A percentile compares a stretch with the other conserved stretches of the same genome.
phyloP scores from a whole-genome alignment of 2,113 vertebrate genomes.

The Odontesthes bonariensis region DNA sequence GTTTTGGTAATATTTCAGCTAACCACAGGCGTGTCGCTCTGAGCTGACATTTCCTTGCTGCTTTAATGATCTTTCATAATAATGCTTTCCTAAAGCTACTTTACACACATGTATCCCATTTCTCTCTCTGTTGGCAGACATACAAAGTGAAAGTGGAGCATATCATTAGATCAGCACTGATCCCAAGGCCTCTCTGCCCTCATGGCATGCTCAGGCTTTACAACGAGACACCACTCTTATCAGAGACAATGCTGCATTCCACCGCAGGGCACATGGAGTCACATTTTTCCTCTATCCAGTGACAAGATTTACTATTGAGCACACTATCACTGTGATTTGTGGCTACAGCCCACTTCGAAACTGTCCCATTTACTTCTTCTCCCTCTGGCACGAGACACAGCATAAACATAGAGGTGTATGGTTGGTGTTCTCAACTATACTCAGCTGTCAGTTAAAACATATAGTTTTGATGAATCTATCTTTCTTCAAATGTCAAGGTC shows the following conservation, averaged over 20 bases:
- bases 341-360: constrained; percentile 52
- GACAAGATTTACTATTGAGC: constrained; percentile 62
- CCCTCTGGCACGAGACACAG: constrained; percentile 18
- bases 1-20: constrained; percentile 3
- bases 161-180: constrained; percentile 66
- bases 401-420: constrained; percentile 21
- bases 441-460: background rate
- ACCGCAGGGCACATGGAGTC: constrained; percentile 50
- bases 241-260: constrained; percentile 68
- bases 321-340: constrained; percentile 67
- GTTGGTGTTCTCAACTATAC: constrained; percentile 8
- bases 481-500: background rate
- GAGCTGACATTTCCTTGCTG: background rate
- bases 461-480: background rate
- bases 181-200: constrained; percentile 55
- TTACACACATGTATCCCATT: constrained; percentile 8
- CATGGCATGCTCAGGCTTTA: constrained; percentile 62
- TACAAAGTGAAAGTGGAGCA: constrained; percentile 57
- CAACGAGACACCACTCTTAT: constrained; percentile 54
- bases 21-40: constrained; percentile 1
- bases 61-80: constrained; percentile 11
- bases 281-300: constrained; percentile 45
- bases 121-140: constrained; percentile 38
- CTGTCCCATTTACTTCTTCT: constrained; percentile 13
- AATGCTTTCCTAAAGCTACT: constrained; percentile 29